A percentile compares a stretch with the other conserved stretches of the same genome.
These are phyloP conservation scores for Tiliacea aurago DNA, from an alignment of 2,888 invertebrate genomes.

Conservation along the genomic window DNA sequence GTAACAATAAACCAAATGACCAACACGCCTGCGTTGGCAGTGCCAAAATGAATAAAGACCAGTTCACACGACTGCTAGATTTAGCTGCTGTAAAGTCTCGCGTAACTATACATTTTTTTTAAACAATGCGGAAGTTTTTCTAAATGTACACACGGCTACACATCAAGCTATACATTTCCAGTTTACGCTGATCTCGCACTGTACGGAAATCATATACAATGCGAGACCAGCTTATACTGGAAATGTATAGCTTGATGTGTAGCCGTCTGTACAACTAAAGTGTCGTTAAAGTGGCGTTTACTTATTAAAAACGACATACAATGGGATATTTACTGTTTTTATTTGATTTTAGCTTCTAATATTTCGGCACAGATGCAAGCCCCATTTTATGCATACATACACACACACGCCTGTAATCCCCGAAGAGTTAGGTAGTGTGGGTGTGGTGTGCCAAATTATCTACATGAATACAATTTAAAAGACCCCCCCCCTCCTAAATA, in stretches of 20 bases:
- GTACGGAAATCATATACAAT: no score
- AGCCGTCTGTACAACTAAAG: no score
- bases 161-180: no score
- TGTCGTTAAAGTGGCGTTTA: not conserved
- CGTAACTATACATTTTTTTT: constrained; percentile 21
- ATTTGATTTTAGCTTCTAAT: not conserved
- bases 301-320: not conserved
- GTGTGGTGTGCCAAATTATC: no score
- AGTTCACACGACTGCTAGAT: constrained; percentile 32
- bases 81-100: constrained; percentile 9
- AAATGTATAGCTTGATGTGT: no score
- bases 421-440: no score
- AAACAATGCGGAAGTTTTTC: constrained; percentile 26
- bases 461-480: not conserved
- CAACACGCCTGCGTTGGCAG: constrained; percentile 27
- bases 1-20: constrained; percentile 40
- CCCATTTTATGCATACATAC: no score
- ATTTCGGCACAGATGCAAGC: not conserved
- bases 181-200: no score
- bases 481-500: not conserved
- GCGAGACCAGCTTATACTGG: no score
- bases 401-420: no score
- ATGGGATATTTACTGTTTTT: not conserved
- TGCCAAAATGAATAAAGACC: constrained; percentile 38
- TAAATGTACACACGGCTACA: no score